A percentile compares a stretch with the other conserved stretches of the same genome.
phyloP scores from a whole-genome alignment of 2,113 vertebrate genomes.

The Noturus placidus region DNA sequence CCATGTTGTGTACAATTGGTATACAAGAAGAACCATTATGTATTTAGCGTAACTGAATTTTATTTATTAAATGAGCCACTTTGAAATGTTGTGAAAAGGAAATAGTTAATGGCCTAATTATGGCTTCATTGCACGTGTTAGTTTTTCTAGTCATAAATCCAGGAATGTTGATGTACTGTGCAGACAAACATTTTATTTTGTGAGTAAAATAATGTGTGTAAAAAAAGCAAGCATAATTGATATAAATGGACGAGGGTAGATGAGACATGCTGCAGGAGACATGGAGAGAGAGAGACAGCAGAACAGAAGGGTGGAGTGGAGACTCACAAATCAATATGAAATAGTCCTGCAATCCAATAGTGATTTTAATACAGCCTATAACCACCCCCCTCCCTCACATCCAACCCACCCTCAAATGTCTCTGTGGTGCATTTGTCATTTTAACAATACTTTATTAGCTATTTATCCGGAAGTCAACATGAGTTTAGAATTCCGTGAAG shows the following conservation, averaged over 20 bases:
- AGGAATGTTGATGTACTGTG: background rate
- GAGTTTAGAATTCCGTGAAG: background rate
- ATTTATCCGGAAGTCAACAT: too few species aligned
- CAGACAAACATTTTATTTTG: background rate
- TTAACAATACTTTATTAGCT: background rate
- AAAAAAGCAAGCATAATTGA: background rate
- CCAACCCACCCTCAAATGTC: background rate
- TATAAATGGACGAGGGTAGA: background rate
- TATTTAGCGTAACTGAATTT: background rate
- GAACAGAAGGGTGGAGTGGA: background rate
- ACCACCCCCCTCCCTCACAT: background rate
- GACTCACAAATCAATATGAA: constrained; percentile 12
- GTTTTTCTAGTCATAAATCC: background rate
- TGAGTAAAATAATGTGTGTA: background rate
- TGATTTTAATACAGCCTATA: background rate
- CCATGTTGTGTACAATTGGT: background rate
- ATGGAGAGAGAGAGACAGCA: constrained; percentile 6
- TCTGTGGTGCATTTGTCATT: background rate
- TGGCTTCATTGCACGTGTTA: background rate
- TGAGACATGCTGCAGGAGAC: background rate
- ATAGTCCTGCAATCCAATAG: background rate
- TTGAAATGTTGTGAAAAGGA: background rate
- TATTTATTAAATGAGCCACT: background rate
- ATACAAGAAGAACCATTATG: background rate
- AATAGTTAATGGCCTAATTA: background rate